Percentiles rank a stretch among this genome's conserved stretches.
phyloP scores from a whole-genome alignment of 2,888 invertebrate genomes.

The Chydorus sphaericus region DNA sequence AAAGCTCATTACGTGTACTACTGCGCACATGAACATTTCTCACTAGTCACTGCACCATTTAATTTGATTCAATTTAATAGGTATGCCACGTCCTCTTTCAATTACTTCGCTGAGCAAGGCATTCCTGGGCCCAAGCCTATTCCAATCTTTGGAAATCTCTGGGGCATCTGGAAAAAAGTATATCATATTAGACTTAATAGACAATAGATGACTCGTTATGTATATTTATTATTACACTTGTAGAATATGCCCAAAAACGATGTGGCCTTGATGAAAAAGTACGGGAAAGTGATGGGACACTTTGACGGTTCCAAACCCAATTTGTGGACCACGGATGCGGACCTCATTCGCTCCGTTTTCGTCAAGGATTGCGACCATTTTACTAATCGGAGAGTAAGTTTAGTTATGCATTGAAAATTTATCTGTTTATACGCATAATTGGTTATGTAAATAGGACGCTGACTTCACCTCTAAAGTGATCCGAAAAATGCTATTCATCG shows the following conservation, averaged over 20 bases:
- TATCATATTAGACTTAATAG: not conserved
- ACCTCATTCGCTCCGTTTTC: constrained; percentile 9
- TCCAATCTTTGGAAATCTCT: constrained; percentile 10
- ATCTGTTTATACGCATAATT: not conserved
- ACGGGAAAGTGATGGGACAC: constrained; percentile 11
- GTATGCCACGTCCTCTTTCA: not conserved
- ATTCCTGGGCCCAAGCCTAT: constrained; percentile 11
- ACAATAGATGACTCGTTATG: not conserved
- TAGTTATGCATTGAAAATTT: not conserved
- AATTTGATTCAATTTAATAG: not conserved
- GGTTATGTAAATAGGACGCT: not conserved
- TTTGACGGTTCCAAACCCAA: constrained; percentile 12
- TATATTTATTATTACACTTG: not conserved
- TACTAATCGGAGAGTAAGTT: constrained; percentile 12
- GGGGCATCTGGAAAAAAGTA: constrained; percentile 11
- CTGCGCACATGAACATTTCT: no score
- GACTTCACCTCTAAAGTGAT: constrained; percentile 3
- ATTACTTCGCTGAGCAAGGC: constrained; percentile 4
- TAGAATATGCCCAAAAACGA: constrained; percentile 12
- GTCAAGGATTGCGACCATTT: constrained; percentile 15
- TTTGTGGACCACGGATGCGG: constrained; percentile 8
- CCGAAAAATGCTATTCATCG: constrained; percentile 9
- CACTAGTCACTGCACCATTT: not conserved
- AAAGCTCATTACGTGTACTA: no score
- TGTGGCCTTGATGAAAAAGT: constrained; percentile 4